These are phyloP conservation scores for Margarornis squamiger DNA, from an alignment of 2,797 vertebrate genomes.

Conservation along the genomic window DNA sequence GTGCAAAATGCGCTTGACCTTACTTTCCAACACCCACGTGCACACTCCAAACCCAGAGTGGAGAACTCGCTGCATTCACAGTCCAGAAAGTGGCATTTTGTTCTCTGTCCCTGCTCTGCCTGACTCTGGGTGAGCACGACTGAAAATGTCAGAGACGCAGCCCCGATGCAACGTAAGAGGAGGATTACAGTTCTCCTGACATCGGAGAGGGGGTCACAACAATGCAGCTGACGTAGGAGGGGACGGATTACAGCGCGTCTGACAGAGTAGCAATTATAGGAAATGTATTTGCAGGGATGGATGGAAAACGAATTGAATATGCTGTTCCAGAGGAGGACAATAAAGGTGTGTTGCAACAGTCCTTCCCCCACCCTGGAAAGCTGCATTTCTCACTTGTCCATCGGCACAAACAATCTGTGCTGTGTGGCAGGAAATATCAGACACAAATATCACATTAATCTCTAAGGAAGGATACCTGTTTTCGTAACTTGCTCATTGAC, in stretches of 20 bases:
- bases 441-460: slow-evolving; percentile 17
- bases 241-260: slow-evolving; percentile 37
- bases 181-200: slow-evolving; percentile 51
- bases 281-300: slow-evolving; percentile 14
- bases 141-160: slow-evolving; percentile 40
- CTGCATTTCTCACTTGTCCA: background rate
- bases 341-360: slow-evolving; percentile 46
- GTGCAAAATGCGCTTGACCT: background rate
- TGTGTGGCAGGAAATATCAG: slow-evolving; percentile 48
- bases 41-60: background rate
- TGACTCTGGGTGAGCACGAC: background rate
- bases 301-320: slow-evolving; percentile 9
- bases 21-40: background rate
- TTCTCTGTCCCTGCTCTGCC: background rate
- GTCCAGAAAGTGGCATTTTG: background rate
- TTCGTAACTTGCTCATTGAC: slow-evolving; percentile 43
- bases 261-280: slow-evolving; percentile 56
- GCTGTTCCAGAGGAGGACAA: slow-evolving; percentile 42
- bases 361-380: background rate
- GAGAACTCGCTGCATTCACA: background rate
- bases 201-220: slow-evolving; percentile 22
- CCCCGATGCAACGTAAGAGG: slow-evolving; percentile 13
- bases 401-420: slow-evolving; percentile 35
- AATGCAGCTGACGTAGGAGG: slow-evolving; percentile 57
- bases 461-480: slow-evolving; percentile 65